Conservation (phyloP, 53 echinoderm and acorn worm species). For the Echinometra lucunter region DNA sequence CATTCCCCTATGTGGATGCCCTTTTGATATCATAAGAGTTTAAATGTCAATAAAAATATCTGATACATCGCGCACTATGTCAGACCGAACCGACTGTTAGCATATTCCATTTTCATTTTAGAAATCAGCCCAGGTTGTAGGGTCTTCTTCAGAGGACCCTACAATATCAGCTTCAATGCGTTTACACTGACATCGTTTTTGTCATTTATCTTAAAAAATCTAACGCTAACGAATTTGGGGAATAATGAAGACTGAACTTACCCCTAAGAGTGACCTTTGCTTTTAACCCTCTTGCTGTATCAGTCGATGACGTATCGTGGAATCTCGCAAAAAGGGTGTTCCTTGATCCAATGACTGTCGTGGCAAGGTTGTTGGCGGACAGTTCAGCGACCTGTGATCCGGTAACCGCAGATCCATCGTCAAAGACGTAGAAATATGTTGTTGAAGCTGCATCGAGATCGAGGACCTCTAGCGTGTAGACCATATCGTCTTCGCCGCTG, state of each 20-base stretch:
- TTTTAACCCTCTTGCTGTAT: conserved; percentile 31
- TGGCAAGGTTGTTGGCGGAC: conserved; percentile 39
- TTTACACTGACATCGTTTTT: neutral
- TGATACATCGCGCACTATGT: no score
- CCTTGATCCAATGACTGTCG: conserved; percentile 18
- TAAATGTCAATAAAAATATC: no score
- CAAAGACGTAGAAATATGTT: conserved; percentile 39
- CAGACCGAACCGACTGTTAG: no score
- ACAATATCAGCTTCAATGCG: neutral
- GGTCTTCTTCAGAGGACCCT: no score
- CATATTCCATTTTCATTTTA: no score
- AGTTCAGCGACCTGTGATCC: conserved; percentile 7
- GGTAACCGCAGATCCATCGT: neutral
- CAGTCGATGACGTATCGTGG: conserved; percentile 34
- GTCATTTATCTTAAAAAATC: neutral
- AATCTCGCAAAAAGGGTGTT: conserved; percentile 33
- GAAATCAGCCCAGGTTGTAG: no score
- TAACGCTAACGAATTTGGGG: neutral
- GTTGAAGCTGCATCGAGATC: conserved; percentile 29
- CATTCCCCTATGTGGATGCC: no score
- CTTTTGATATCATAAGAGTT: no score
- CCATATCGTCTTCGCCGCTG: conserved; percentile 29
- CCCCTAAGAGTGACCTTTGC: conserved; percentile 52
- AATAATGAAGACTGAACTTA: neutral
- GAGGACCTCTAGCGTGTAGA: conserved; percentile 13